Conservation (phyloP, 64 coral and sea anemone genomes). For the Platygyra sinensis region DNA sequence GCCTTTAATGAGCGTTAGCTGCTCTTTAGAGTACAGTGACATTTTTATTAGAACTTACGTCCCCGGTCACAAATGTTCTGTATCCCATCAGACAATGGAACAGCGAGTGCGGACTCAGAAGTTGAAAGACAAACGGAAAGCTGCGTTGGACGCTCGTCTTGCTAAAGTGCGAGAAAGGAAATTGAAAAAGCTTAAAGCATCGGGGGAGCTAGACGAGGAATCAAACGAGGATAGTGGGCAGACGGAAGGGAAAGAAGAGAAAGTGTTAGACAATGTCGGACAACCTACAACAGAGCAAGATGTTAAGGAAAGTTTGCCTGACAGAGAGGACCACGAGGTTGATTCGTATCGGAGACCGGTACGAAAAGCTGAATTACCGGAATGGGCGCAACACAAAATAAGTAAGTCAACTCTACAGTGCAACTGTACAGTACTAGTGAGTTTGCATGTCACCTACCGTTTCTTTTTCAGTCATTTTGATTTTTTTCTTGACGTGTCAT, state of each 20-base stretch:
- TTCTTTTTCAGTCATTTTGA: too few relatives aligned
- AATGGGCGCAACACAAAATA: slow-evolving; percentile 82
- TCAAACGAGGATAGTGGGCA: not conserved
- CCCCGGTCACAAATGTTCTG: not conserved
- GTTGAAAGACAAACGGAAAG: slow-evolving; percentile 91
- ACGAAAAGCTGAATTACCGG: slow-evolving; percentile 54
- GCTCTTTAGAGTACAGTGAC: too few relatives aligned
- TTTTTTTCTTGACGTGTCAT: too few relatives aligned
- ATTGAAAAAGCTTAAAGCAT: slow-evolving; percentile 69
- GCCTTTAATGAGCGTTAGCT: too few relatives aligned
- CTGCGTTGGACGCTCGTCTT: slow-evolving; percentile 84
- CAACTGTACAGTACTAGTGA: too few relatives aligned
- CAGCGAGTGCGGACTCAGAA: slow-evolving; percentile 83
- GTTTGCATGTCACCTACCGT: too few relatives aligned
- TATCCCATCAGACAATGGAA: slow-evolving; percentile 75
- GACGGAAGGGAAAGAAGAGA: not conserved
- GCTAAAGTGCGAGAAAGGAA: slow-evolving; percentile 90
- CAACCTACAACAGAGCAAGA: not conserved
- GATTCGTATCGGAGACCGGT: not conserved
- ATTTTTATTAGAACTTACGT: not conserved
- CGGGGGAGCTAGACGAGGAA: slow-evolving; percentile 35
- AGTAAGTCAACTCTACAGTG: slow-evolving; percentile 15
- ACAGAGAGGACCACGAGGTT: not conserved
- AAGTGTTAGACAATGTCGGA: not conserved
- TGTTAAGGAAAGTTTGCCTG: not conserved